phyloP scores from a whole-genome alignment of 1,140 invertebrate genomes.

The Coboldia fuscipes region DNA sequence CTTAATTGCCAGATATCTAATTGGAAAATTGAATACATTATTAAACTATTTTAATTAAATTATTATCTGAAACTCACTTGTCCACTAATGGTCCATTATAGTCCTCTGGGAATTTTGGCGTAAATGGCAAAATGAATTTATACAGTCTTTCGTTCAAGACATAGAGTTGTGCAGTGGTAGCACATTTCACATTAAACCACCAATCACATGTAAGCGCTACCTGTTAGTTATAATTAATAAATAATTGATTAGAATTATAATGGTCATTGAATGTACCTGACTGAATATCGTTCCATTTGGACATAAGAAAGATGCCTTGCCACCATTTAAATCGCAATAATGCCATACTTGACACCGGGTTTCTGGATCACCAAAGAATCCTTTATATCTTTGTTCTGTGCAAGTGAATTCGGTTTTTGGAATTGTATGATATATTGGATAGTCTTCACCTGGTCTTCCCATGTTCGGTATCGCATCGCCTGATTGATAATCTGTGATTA shows the following conservation, averaged over 20 bases:
- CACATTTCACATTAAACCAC: constrained; percentile 81
- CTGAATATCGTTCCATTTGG: constrained; percentile 83
- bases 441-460: constrained; percentile 59
- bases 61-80: constrained; percentile 23
- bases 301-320: constrained; percentile 74
- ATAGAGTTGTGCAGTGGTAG: constrained; percentile 58
- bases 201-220: constrained; percentile 62
- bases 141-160: constrained; percentile 72
- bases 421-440: constrained; percentile 53
- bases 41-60: constrained; percentile 1
- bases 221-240: constrained; percentile 5
- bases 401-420: constrained; percentile 62
- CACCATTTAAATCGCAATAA: constrained; percentile 77
- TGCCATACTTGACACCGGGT: constrained; percentile 79
- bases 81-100: constrained; percentile 67
- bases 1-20: constrained; percentile 53
- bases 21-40: background rate
- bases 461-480: constrained; percentile 34
- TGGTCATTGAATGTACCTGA: constrained; percentile 33
- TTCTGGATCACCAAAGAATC: constrained; percentile 74
- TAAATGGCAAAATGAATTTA: constrained; percentile 64
- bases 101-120: constrained; percentile 71
- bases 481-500: too few relatives aligned
- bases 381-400: constrained; percentile 66
- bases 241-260: background rate